Percentiles rank a stretch among this genome's conserved stretches.
These are phyloP conservation scores for Opisthocomus hoazin DNA, from an alignment of 2,113 vertebrate genomes.

Conservation along the genomic window DNA sequence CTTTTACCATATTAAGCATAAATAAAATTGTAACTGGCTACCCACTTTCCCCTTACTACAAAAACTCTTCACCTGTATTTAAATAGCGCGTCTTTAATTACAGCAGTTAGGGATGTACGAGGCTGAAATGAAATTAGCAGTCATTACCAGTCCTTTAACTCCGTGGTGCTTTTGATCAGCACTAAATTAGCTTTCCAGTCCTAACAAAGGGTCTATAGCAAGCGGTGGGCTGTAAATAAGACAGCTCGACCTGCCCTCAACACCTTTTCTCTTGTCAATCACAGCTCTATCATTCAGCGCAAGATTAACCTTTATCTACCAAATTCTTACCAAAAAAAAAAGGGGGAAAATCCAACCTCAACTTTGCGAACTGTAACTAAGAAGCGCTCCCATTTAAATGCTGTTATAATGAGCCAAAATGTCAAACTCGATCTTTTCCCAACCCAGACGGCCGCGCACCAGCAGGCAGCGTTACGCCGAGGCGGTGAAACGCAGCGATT, in stretches of 20 bases:
- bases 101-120: conserved; percentile 79
- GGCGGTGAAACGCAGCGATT: neutral
- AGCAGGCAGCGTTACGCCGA: neutral
- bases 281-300: conserved; percentile 76
- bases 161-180: conserved; percentile 84
- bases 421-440: conserved; percentile 55
- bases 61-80: conserved; percentile 83
- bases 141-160: conserved; percentile 87
- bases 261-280: conserved; percentile 83
- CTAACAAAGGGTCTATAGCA: conserved; percentile 82
- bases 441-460: neutral
- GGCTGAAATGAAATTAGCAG: conserved; percentile 87
- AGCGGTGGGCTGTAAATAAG: conserved; percentile 84
- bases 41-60: conserved; percentile 60
- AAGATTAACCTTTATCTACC: conserved; percentile 80
- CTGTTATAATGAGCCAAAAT: conserved; percentile 38
- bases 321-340: conserved; percentile 48
- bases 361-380: conserved; percentile 43
- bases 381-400: conserved; percentile 31
- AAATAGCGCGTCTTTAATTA: conserved; percentile 84
- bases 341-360: conserved; percentile 8
- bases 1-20: conserved; percentile 61
- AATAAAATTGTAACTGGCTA: conserved; percentile 68
- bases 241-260: conserved; percentile 81
- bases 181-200: conserved; percentile 83